Conservation (phyloP, 2,797 vertebrate species). For the Siniperca scherzeri region DNA sequence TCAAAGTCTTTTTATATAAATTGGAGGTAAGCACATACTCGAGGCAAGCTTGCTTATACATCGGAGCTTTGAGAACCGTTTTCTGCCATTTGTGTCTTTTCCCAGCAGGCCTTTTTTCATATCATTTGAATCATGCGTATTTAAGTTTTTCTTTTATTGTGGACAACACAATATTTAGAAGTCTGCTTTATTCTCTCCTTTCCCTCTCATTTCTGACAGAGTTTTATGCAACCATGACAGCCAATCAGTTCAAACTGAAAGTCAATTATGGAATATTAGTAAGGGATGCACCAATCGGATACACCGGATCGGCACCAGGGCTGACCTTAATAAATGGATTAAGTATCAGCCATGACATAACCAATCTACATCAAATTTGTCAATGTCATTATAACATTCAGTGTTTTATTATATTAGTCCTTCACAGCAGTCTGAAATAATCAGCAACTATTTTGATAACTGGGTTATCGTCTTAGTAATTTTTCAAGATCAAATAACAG, state of each 20-base stretch:
- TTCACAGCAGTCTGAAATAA: neutral
- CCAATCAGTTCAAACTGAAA: neutral
- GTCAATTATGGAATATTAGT: neutral
- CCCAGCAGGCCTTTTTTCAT: constrained; percentile 4
- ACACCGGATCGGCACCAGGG: neutral
- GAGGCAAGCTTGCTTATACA: constrained; percentile 24
- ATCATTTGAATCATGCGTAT: constrained; percentile 5
- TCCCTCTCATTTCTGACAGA: neutral
- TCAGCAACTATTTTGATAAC: neutral
- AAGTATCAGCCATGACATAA: neutral
- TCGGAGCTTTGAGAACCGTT: constrained; percentile 21
- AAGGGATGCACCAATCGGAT: neutral
- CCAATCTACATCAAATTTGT: neutral
- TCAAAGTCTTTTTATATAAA: constrained; percentile 54
- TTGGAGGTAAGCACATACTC: constrained; percentile 29
- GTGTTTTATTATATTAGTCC: neutral
- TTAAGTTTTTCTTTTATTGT: constrained; percentile 7
- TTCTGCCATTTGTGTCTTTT: constrained; percentile 25
- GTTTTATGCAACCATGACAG: neutral
- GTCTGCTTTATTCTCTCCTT: neutral
- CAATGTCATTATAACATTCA: too few relatives aligned
- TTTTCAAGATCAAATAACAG: neutral
- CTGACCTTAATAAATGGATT: neutral
- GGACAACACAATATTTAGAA: constrained; percentile 4
- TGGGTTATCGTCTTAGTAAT: too few relatives aligned